phyloP scores from a whole-genome alignment of 2,888 invertebrate species.

The Diachrysia chrysitis region DNA sequence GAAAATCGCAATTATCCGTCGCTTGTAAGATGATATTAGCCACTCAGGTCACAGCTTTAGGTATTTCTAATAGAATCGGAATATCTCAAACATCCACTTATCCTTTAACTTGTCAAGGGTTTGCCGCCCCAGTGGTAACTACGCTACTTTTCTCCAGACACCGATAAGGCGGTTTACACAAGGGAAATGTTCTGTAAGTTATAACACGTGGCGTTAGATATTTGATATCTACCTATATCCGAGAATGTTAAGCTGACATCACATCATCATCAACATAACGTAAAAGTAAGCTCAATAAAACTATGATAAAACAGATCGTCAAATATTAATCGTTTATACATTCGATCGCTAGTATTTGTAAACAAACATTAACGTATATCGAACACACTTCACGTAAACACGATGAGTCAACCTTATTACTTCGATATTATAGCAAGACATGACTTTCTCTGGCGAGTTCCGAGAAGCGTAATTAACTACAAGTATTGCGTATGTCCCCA shows the following conservation, averaged over 20 bases:
- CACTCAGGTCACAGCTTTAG: not conserved
- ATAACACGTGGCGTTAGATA: constrained; percentile 25
- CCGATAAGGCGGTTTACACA: constrained; percentile 32
- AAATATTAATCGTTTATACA: constrained; percentile 30
- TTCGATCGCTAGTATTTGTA: constrained; percentile 30
- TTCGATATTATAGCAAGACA: constrained; percentile 26
- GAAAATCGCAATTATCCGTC: not conserved
- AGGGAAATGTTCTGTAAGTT: constrained; percentile 35
- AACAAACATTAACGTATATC: constrained; percentile 37
- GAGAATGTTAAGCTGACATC: constrained; percentile 22
- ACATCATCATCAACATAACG: constrained; percentile 27
- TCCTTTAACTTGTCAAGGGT: constrained; percentile 11
- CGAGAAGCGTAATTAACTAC: constrained; percentile 40
- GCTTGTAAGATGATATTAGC: not conserved
- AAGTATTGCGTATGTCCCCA: constrained; percentile 43
- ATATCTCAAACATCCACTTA: constrained; percentile 22
- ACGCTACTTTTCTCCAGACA: constrained; percentile 22
- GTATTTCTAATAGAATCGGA: constrained; percentile 5
- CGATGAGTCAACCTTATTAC: constrained; percentile 22
- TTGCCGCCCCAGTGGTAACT: constrained; percentile 26
- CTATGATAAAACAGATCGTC: constrained; percentile 42
- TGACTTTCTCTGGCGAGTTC: constrained; percentile 51
- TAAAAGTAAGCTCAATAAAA: constrained; percentile 8
- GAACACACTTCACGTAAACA: constrained; percentile 24
- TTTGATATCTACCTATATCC: constrained; percentile 14